A percentile compares a stretch with the other conserved stretches of the same genome.
Conservation (phyloP, 2,797 vertebrate species). For the Sebastes cheni region DNA sequence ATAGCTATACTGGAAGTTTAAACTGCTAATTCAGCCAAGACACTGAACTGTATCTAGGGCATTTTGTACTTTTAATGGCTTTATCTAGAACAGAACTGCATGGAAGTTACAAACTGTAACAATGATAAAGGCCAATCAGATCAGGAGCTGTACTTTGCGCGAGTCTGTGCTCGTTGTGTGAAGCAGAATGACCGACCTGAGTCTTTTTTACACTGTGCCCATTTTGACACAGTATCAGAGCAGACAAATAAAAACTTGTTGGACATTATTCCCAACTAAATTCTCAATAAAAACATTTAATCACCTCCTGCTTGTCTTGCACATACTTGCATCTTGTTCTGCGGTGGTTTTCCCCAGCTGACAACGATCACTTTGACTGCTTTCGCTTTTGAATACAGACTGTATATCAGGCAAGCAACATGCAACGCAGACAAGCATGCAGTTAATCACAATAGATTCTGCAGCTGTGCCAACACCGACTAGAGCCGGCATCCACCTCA, state of each 20-base stretch:
- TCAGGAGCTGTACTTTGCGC: constrained; percentile 5
- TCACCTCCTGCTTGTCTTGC: not conserved
- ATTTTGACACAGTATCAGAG: constrained; percentile 16
- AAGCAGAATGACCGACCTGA: constrained; percentile 23
- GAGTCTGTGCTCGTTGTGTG: not conserved
- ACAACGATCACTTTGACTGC: not conserved
- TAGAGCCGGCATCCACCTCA: constrained; percentile 34
- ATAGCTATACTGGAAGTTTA: not conserved
- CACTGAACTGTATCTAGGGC: not conserved
- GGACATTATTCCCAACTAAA: constrained; percentile 1
- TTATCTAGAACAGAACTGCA: not conserved
- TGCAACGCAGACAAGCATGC: constrained; percentile 29
- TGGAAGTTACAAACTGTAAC: not conserved
- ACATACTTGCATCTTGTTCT: not conserved
- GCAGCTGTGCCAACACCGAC: constrained; percentile 40
- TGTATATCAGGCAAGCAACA: not conserved
- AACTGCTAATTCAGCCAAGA: not conserved
- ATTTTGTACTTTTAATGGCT: not conserved
- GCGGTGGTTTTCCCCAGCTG: not conserved
- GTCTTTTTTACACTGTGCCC: constrained; percentile 34
- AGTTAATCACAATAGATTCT: constrained; percentile 45
- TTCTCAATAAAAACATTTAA: not conserved
- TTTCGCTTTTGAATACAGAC: constrained; percentile 1
- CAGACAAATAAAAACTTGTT: not conserved
- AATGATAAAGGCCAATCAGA: not conserved